Conservation (phyloP, 2,888 invertebrate genomes). For the Archaeoteleia sp. region DNA sequence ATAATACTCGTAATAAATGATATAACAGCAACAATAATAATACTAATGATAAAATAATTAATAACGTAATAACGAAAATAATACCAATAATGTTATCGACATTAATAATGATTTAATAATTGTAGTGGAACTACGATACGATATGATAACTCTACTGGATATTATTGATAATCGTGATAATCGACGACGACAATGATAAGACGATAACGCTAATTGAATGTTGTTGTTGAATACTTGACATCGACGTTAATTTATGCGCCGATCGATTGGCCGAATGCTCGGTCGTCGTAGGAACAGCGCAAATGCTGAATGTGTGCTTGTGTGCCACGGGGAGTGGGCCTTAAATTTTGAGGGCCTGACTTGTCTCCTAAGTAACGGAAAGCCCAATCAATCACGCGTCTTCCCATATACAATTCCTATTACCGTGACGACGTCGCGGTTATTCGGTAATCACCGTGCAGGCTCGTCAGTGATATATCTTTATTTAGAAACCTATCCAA, state of each 20-base stretch:
- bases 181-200: slow-evolving; percentile 55
- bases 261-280: slow-evolving; percentile 45
- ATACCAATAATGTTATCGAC: slow-evolving; percentile 45
- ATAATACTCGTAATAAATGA: slow-evolving; percentile 49
- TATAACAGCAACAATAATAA: slow-evolving; percentile 52
- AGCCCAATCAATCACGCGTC: slow-evolving; percentile 67
- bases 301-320: slow-evolving; percentile 51
- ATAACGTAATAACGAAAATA: slow-evolving; percentile 40
- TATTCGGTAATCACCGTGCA: slow-evolving; percentile 44
- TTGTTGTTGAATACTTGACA: slow-evolving; percentile 52
- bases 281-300: slow-evolving; percentile 42
- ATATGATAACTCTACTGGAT: slow-evolving; percentile 44
- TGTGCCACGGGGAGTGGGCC: slow-evolving; percentile 53
- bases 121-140: slow-evolving; percentile 40
- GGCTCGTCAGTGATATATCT: slow-evolving; percentile 43
- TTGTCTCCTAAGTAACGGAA: slow-evolving; percentile 49
- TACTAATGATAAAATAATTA: slow-evolving; percentile 41
- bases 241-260: slow-evolving; percentile 47
- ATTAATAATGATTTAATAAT: slow-evolving; percentile 44
- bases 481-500: slow-evolving; percentile 16
- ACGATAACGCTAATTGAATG: slow-evolving; percentile 52
- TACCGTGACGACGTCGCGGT: slow-evolving; percentile 48
- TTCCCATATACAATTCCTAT: slow-evolving; percentile 59
- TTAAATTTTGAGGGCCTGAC: slow-evolving; percentile 47
- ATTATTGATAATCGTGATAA: slow-evolving; percentile 56